Percentiles rank a stretch among this genome's conserved stretches.
phyloP scores from a whole-genome alignment of 2,797 vertebrate genomes.

The Yasuhikotakia modesta region DNA sequence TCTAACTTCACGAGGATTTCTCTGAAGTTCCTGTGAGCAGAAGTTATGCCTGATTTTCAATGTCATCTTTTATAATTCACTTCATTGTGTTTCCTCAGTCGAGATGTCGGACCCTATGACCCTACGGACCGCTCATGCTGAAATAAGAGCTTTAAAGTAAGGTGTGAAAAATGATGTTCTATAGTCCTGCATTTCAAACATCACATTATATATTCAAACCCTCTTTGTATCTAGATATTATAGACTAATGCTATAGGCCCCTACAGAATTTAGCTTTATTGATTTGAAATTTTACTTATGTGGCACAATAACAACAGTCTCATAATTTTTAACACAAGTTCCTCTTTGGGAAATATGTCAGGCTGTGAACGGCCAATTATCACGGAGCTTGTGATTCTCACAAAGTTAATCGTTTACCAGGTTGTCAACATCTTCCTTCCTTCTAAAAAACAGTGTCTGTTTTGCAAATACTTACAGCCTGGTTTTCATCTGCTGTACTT shows the following conservation, averaged over 20 bases:
- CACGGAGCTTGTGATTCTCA: constrained; percentile 48
- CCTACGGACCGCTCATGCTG: constrained; percentile 5
- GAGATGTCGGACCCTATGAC: not conserved
- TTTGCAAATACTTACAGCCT: constrained; percentile 27
- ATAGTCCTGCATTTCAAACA: constrained; percentile 28
- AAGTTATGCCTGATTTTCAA: constrained; percentile 36
- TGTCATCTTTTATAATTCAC: constrained; percentile 44
- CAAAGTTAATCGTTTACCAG: constrained; percentile 42
- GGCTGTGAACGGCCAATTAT: constrained; percentile 47
- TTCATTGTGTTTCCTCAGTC: constrained; percentile 37
- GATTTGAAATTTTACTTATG: constrained; percentile 42
- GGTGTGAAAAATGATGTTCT: constrained; percentile 20
- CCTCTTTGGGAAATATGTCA: constrained; percentile 39
- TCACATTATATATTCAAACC: not conserved
- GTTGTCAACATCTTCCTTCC: constrained; percentile 33
- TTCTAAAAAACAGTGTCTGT: constrained; percentile 34
- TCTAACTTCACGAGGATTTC: not conserved
- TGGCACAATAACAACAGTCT: constrained; percentile 38
- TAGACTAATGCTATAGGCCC: no score
- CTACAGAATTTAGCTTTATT: constrained; percentile 21
- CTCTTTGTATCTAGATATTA: not conserved
- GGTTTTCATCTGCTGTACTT: constrained; percentile 13
- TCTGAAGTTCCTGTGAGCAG: constrained; percentile 32
- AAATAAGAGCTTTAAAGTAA: constrained; percentile 21
- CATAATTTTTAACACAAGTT: constrained; percentile 29